Conservation (phyloP, 2,113 vertebrate genomes). For the Poeciliopsis retropinna region DNA sequence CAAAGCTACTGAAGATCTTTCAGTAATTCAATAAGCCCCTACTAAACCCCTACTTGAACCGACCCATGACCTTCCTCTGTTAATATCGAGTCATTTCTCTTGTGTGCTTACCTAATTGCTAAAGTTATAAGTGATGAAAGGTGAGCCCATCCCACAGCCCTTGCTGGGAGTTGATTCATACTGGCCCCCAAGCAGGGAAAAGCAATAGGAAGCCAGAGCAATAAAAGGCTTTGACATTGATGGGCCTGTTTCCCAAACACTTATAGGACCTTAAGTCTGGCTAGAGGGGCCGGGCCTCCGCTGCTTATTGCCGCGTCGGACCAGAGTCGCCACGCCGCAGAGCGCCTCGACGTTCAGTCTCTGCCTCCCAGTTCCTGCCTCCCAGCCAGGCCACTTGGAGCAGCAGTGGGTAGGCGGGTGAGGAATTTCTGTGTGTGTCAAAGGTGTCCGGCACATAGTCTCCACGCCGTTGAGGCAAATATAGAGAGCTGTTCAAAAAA, state of each 20-base stretch:
- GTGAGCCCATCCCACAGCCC: conserved; percentile 50
- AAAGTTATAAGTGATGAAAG: conserved; percentile 69
- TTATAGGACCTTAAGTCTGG: conserved; percentile 67
- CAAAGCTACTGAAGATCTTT: not conserved
- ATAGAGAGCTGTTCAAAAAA: conserved; percentile 19
- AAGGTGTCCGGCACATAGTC: conserved; percentile 78
- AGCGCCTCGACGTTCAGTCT: conserved; percentile 55
- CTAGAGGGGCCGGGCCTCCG: conserved; percentile 64
- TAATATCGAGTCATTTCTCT: conserved; percentile 52
- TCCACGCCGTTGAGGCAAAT: conserved; percentile 70
- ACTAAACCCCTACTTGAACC: conserved; percentile 30
- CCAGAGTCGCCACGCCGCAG: conserved; percentile 63
- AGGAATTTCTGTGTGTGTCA: conserved; percentile 79
- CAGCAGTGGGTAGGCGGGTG: conserved; percentile 57
- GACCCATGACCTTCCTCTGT: conserved; percentile 39
- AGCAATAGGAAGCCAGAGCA: conserved; percentile 77
- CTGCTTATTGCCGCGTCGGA: conserved; percentile 74
- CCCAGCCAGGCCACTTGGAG: conserved; percentile 17
- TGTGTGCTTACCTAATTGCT: conserved; percentile 64
- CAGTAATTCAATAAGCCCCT: conserved; percentile 8
- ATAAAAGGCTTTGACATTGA: conserved; percentile 78
- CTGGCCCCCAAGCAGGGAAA: conserved; percentile 69
- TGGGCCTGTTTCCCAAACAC: conserved; percentile 78
- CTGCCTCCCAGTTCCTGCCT: conserved; percentile 60
- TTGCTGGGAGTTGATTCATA: conserved; percentile 49